A percentile compares a stretch with the other conserved stretches of the same genome.
phyloP scores from a whole-genome alignment of 2,113 vertebrate species.

The Isurus oxyrinchus region DNA sequence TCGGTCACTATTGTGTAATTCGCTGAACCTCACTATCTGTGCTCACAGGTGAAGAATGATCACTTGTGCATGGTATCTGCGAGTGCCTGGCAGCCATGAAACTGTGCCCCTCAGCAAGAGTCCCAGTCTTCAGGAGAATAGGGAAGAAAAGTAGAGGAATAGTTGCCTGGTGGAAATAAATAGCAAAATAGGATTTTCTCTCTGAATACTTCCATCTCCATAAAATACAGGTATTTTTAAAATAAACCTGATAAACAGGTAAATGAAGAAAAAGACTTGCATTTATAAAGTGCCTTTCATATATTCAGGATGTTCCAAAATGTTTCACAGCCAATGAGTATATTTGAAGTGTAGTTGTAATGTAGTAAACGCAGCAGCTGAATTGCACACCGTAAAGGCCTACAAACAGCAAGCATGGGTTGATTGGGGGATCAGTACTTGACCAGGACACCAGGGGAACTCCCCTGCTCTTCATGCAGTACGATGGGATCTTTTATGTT shows the following conservation, averaged over 20 bases:
- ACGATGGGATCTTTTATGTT: background rate
- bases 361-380: background rate
- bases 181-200: background rate
- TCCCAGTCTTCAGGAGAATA: background rate
- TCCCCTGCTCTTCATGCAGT: background rate
- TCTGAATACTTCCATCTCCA: background rate
- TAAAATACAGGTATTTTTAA: background rate
- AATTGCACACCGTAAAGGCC: background rate
- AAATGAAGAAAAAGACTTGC: background rate
- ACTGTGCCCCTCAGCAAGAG: background rate
- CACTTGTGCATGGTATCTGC: background rate
- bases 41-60: background rate
- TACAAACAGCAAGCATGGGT: background rate
- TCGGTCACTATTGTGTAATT: background rate
- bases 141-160: background rate
- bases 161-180: background rate
- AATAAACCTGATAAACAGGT: background rate
- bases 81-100: background rate
- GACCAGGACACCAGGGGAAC: background rate
- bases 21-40: background rate
- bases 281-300: background rate
- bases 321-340: background rate
- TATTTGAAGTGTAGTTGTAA: background rate
- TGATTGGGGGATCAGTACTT: background rate
- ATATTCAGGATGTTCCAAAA: background rate